A percentile compares a stretch with the other conserved stretches of the same genome.
Evolutionary conservation across 2,113 vertebrate genomes (phyloP).

Genomic region (Carettochelys insculpta): DNA sequence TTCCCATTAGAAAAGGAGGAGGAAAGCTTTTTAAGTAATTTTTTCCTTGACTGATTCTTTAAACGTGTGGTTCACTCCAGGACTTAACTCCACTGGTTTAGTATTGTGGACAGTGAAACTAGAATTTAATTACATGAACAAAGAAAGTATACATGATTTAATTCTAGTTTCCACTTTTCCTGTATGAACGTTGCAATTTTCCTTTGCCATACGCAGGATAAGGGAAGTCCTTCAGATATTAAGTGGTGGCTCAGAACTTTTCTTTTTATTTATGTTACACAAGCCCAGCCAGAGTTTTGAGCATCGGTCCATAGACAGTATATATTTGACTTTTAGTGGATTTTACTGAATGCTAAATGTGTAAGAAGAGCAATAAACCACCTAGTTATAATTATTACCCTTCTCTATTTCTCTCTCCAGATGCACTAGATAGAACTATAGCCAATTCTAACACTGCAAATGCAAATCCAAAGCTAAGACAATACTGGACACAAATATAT

Average conservation of each 20-base stretch:
- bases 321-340: neutral
- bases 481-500: neutral
- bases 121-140: neutral
- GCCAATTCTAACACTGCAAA: neutral
- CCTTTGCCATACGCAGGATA: neutral
- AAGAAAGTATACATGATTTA: neutral
- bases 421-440: neutral
- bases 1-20: neutral
- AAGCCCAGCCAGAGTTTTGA: neutral
- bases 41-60: neutral
- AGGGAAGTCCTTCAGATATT: neutral
- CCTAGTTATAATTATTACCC: neutral
- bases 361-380: neutral
- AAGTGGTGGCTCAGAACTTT: neutral
- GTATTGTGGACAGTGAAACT: neutral
- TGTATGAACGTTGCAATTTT: neutral
- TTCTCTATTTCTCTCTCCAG: neutral
- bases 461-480: slow-evolving; percentile 17
- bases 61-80: neutral
- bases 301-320: neutral
- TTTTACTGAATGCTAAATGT: neutral
- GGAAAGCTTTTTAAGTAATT: neutral
- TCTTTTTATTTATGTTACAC: neutral
- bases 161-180: neutral
- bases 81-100: neutral